Evolutionary conservation across 53 echinoderm and acorn worm species (phyloP), one percentile per base, ranked within the genome.

Genomic region (Arbacia lixula): DNA sequence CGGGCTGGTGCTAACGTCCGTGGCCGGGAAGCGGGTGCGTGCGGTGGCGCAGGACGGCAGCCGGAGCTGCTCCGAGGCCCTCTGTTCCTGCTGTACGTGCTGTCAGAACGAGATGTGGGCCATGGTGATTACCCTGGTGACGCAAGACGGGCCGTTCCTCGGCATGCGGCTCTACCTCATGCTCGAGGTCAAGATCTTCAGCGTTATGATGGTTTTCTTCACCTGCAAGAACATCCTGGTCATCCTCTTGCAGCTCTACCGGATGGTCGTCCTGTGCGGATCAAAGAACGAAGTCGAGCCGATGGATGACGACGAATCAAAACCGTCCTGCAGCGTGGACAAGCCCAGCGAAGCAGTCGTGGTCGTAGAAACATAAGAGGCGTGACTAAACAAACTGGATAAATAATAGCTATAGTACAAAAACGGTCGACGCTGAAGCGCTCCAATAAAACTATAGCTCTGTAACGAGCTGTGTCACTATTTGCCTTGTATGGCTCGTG

Each of bases 171-270:
- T 92, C 46, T 94, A 93, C 42, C 90, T 97, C 17, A 75, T 97
- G 41, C 84, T 94, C 27, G 9, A 88, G 4, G 75, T 81, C 54
- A 37, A 66, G 11, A 73, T 92, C 67, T 68, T 92, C 72, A 90
- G 91, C 49, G 87, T 90, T 50, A 97, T 94, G 94, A 94, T 97
- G 94, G 37, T 97, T 8, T 97, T 97, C 88, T 97, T 97, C 73
- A 86, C 86, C 1, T 65, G 90, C 57, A 97, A 97, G 67, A 97
- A 97, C 73, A 22, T 94, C 2, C 36, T 97, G 28, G 88, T 97
- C 22, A 77, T 97, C 19, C 54, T 85, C 14, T 68, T 97, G 38
- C 94, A 94, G 71, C 12, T 87, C 0, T 97, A 97, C 79, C 85
- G 97, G 1, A 92, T 97, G 79, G 4, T 51, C 12, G 90, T 96